A percentile compares a stretch with the other conserved stretches of the same genome.
These are phyloP conservation scores for Clupea harengus DNA, from an alignment of 2,113 vertebrate species.

Conservation along the genomic window DNA sequence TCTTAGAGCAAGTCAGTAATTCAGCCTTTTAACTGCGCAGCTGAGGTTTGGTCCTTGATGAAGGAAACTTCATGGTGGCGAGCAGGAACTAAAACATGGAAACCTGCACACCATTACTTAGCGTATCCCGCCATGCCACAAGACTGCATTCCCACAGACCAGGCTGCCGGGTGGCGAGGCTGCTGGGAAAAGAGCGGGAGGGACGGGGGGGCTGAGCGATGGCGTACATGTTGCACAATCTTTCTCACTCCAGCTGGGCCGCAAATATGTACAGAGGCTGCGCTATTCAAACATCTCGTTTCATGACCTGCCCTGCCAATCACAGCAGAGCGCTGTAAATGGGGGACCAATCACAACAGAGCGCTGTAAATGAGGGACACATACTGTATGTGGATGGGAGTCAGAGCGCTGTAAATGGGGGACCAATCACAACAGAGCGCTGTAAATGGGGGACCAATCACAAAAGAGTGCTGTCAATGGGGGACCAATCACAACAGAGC, in stretches of 20 bases:
- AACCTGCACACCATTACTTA: conserved; percentile 23
- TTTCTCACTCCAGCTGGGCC: conserved; percentile 20
- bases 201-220: neutral
- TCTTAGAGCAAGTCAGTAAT: conserved; percentile 37
- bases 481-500: neutral
- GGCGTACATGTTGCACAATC: conserved; percentile 10
- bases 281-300: conserved; percentile 25
- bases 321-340: too few species aligned
- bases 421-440: neutral
- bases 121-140: conserved; percentile 25
- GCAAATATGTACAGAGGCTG: conserved; percentile 20
- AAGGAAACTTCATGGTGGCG: conserved; percentile 41
- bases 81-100: conserved; percentile 32
- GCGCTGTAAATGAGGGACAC: neutral
- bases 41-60: conserved; percentile 44
- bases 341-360: neutral
- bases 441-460: neutral
- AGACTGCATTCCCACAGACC: conserved; percentile 26
- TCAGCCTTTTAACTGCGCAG: conserved; percentile 37
- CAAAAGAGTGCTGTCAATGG: neutral
- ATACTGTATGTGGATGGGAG: neutral
- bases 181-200: neutral
- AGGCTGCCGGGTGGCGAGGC: neutral
- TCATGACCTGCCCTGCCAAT: neutral
- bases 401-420: too few species aligned